phyloP scores from a whole-genome alignment of 35 echinoderm and acorn worm species.

The Apostichopus parvimensis region DNA sequence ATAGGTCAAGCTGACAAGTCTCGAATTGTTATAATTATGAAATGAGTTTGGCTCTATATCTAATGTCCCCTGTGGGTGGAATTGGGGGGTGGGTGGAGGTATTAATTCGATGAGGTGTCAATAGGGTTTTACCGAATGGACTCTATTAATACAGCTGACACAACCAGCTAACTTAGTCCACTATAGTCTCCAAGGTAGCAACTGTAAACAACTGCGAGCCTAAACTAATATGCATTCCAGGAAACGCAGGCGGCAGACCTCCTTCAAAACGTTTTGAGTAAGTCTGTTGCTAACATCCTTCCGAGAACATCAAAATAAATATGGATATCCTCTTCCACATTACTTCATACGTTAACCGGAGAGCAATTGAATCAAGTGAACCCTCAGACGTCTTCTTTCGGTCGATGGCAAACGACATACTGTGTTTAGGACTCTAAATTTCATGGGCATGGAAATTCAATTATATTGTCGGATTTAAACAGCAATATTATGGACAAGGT shows the following conservation, averaged over 20 bases:
- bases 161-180: background rate
- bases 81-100: background rate
- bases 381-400: background rate
- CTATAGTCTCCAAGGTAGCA: background rate
- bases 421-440: background rate
- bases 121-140: background rate
- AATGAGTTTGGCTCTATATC: background rate
- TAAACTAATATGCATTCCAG: background rate
- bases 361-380: background rate
- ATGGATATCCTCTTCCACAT: background rate
- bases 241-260: background rate
- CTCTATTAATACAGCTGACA: too few relatives aligned
- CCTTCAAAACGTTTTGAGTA: background rate
- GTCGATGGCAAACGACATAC: background rate
- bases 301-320: background rate
- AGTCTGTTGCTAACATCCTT: background rate
- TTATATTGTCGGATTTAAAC: background rate
- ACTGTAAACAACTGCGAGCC: background rate
- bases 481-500: constrained; percentile 8
- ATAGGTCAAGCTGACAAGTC: background rate
- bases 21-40: background rate
- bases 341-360: background rate
- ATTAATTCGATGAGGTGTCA: background rate
- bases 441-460: background rate
- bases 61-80: background rate